A percentile compares a stretch with the other conserved stretches of the same genome.
Evolutionary conservation across 2,888 invertebrate species (phyloP).

Genomic region (Ennomos quercinarius): DNA sequence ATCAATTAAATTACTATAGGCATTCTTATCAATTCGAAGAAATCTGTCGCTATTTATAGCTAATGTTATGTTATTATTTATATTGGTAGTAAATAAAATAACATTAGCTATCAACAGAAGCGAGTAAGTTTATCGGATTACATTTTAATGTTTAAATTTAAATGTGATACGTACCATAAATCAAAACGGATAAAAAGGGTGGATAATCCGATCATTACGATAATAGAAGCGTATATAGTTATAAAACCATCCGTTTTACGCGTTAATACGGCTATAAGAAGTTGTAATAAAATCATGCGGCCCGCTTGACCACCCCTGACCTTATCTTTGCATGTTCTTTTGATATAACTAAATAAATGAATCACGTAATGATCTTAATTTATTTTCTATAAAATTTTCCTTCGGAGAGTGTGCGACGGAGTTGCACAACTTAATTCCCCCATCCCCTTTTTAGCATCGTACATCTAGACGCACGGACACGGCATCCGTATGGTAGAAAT

Average conservation of each 20-base stretch:
- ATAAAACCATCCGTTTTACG: constrained; percentile 77
- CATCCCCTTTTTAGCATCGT: too few relatives aligned
- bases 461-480: too few relatives aligned
- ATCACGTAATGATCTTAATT: neutral
- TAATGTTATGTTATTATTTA: too few relatives aligned
- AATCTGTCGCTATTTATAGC: too few relatives aligned
- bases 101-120: too few relatives aligned
- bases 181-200: constrained; percentile 71
- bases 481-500: too few relatives aligned
- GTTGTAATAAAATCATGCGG: constrained; percentile 60
- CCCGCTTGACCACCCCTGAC: constrained; percentile 66
- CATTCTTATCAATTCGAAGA: too few relatives aligned
- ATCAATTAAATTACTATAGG: too few relatives aligned
- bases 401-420: too few relatives aligned
- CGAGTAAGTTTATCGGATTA: constrained; percentile 16
- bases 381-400: too few relatives aligned
- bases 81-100: too few relatives aligned
- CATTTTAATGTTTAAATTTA: constrained; percentile 38
- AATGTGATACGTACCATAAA: constrained; percentile 65
- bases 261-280: constrained; percentile 74
- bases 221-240: constrained; percentile 56
- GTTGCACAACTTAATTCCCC: too few relatives aligned
- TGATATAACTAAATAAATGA: constrained; percentile 9
- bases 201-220: constrained; percentile 72
- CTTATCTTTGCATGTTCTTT: constrained; percentile 31